Evolutionary conservation across 2,888 invertebrate genomes (phyloP).

Genomic region (Tenthredo amoena): DNA sequence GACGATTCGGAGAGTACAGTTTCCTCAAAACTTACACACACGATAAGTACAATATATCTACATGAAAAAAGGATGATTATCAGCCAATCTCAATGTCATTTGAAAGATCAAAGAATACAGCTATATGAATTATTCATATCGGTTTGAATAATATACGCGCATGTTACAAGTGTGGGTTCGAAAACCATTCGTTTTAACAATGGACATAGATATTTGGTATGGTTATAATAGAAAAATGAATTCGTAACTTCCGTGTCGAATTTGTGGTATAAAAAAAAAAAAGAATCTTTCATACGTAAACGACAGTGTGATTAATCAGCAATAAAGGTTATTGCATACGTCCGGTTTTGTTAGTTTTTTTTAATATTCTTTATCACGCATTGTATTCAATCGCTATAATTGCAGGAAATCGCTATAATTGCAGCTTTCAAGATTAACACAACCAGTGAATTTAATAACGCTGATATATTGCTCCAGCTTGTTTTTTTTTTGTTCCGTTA

Average conservation of each 20-base stretch:
- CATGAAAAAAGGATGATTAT: too few relatives aligned
- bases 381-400: background rate
- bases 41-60: too few relatives aligned
- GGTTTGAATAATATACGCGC: background rate
- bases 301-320: background rate
- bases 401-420: background rate
- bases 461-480: background rate
- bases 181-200: background rate
- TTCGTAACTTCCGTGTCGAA: background rate
- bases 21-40: too few relatives aligned
- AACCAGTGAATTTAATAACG: background rate
- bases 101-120: too few relatives aligned
- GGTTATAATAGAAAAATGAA: background rate
- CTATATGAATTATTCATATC: too few relatives aligned
- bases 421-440: conserved; percentile 1
- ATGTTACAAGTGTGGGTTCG: background rate
- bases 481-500: background rate
- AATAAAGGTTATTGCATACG: background rate
- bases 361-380: background rate
- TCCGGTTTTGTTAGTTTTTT: background rate
- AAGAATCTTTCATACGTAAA: background rate
- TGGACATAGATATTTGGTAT: background rate
- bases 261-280: background rate
- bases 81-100: too few relatives aligned
- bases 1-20: too few relatives aligned